Base-by-base conservation (phyloP, 2,888 invertebrate species). In the Hartigia nigra region DNA sequence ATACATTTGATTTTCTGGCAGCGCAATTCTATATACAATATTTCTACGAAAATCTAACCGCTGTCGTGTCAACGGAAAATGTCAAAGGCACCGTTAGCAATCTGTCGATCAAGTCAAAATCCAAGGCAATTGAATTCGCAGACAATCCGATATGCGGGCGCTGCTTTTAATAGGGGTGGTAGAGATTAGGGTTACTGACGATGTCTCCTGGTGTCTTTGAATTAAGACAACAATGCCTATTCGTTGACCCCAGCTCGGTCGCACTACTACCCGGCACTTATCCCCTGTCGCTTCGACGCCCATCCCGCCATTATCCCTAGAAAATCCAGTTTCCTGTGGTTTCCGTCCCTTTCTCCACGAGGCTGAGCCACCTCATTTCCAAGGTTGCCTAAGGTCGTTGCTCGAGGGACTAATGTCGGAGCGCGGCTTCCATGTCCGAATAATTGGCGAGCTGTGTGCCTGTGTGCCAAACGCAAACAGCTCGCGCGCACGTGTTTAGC, bases 381-480 rank as follows among this genome's bases (percentile, higher is more conserved):
- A 39, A 37, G 69, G 31, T 76, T 76, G 39, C 70, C 36, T 69
- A 69, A 35, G 76, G 75, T 78, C 35, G 55, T 55, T 23, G 55
- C 55, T 55, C 75, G 75, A 70, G 70, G 78, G 55, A 74, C 74
- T 69, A 69, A 31, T 74, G 77, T 5, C 23, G 55, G 55, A 9
- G 5, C 55, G 55, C 55, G 55, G 81, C 78, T 78, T 82, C 84
- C 78, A 75, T 82, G 82, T 84, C 76, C 83, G 82, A 86, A 85
- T 86, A 86, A 85, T 86, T 85, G 83, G 81, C 82, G 79, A 78
- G 55, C 70, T 75, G 31, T 75, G 79, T 77, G 79, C 74, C 74
- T 84, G 83, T 84, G 83, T 84, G 82, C 81, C 84, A 81, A 84
- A 84, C 82, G 83, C 87, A 85, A 87, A 87, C 86, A 83, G 77